phyloP scores from a whole-genome alignment of 37 sponge, comb jelly and placozoan species.

The Dysidea cf. avara region DNA sequence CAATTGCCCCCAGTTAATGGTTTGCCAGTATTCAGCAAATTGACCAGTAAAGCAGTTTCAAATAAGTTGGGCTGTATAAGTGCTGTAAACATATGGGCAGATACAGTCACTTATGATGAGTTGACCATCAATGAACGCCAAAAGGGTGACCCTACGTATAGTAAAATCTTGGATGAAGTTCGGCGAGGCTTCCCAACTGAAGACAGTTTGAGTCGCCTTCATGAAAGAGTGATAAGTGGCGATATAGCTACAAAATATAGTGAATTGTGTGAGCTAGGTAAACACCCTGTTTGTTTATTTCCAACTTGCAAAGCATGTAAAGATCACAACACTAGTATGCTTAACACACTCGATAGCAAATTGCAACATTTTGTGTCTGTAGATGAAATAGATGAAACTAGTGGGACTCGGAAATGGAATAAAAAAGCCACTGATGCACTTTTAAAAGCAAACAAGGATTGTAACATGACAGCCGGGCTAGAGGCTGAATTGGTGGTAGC shows the following conservation, averaged over 20 bases:
- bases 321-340: conserved; percentile 23
- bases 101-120: conserved; percentile 34
- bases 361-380: conserved; percentile 5
- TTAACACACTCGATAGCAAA: conserved; percentile 6
- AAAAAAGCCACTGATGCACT: conserved; percentile 31
- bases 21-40: neutral
- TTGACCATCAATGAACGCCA: conserved; percentile 75
- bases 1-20: conserved; percentile 54
- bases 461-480: conserved; percentile 62
- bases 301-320: conserved; percentile 22
- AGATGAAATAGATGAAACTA: conserved; percentile 58
- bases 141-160: conserved; percentile 17
- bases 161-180: conserved; percentile 17
- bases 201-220: neutral
- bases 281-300: conserved; percentile 38
- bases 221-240: neutral
- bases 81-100: conserved; percentile 34
- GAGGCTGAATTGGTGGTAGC: conserved; percentile 36
- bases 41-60: neutral
- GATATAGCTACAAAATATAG: conserved; percentile 10
- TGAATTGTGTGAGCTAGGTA: conserved; percentile 18
- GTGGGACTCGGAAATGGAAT: conserved; percentile 42
- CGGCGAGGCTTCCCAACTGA: conserved; percentile 9
- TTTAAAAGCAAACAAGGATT: conserved; percentile 54
- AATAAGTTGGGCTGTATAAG: conserved; percentile 5